phyloP scores from a whole-genome alignment of 2,888 invertebrate genomes.

The Abscondita cerata region DNA sequence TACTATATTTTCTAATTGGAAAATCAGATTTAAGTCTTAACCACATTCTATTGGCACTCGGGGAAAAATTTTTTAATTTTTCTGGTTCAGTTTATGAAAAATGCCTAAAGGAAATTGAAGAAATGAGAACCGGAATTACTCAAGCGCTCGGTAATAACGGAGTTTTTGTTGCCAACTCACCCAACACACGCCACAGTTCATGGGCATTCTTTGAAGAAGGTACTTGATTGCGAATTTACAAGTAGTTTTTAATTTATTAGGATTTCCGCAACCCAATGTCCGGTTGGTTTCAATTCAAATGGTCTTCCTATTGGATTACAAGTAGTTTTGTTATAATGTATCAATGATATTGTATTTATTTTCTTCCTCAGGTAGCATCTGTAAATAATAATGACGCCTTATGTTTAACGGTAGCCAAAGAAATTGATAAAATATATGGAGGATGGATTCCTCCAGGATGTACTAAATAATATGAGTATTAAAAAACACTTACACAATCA shows the following conservation, averaged over 20 bases:
- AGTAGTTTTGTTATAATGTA: too few species aligned
- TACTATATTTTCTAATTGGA: neutral
- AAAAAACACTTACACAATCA: too few species aligned
- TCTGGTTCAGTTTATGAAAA: constrained; percentile 58
- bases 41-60: neutral
- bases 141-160: constrained; percentile 71
- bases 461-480: too few species aligned
- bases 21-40: neutral
- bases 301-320: constrained; percentile 80
- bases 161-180: constrained; percentile 74
- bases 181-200: constrained; percentile 72
- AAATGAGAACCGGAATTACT: constrained; percentile 53
- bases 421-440: constrained; percentile 82
- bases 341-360: too few species aligned
- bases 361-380: constrained; percentile 62
- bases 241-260: constrained; percentile 83
- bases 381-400: constrained; percentile 76
- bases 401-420: constrained; percentile 80
- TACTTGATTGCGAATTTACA: constrained; percentile 78
- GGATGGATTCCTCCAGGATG: constrained; percentile 77
- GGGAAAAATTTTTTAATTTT: neutral
- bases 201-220: constrained; percentile 69
- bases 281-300: constrained; percentile 74
- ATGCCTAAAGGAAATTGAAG: neutral
- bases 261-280: constrained; percentile 87